Evolutionary conservation across 2,797 vertebrate genomes (phyloP).

Genomic region (Lateolabrax maculatus): DNA sequence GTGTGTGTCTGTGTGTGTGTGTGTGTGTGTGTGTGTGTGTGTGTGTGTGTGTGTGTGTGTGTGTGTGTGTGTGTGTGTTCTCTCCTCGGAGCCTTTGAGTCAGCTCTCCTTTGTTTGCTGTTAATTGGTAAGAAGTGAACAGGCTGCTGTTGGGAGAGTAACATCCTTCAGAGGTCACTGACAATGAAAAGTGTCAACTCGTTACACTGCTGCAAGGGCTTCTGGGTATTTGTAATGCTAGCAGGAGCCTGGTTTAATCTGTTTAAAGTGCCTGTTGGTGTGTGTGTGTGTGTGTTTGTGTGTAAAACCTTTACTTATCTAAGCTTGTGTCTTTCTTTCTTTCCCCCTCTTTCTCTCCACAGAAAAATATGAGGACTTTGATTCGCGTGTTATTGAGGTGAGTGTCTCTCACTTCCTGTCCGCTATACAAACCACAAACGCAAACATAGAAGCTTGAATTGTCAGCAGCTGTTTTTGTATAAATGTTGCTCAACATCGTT

Average conservation of each 20-base stretch:
- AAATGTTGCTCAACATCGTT: neutral
- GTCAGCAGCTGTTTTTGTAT: neutral
- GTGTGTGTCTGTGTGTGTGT: slow-evolving; percentile 13
- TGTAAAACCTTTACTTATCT: slow-evolving; percentile 8
- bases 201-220: slow-evolving; percentile 43
- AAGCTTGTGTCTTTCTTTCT: slow-evolving; percentile 13
- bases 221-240: slow-evolving; percentile 60
- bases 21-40: neutral
- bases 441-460: neutral
- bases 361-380: slow-evolving; percentile 95
- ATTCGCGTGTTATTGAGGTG: slow-evolving; percentile 94
- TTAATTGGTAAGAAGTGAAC: slow-evolving; percentile 70
- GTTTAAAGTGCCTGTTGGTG: slow-evolving; percentile 15
- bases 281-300: slow-evolving; percentile 8
- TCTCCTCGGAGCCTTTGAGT: slow-evolving; percentile 36
- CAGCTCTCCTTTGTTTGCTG: slow-evolving; percentile 63
- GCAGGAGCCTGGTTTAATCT: slow-evolving; percentile 50
- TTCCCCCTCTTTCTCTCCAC: slow-evolving; percentile 34
- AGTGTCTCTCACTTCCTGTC: slow-evolving; percentile 61
- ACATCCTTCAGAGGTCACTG: slow-evolving; percentile 73
- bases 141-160: slow-evolving; percentile 40
- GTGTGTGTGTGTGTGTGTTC: slow-evolving; percentile 3
- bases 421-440: neutral
- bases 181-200: slow-evolving; percentile 61
- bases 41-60: neutral